Conservation (phyloP, 2,888 invertebrate species). For the Nomada fucata region DNA sequence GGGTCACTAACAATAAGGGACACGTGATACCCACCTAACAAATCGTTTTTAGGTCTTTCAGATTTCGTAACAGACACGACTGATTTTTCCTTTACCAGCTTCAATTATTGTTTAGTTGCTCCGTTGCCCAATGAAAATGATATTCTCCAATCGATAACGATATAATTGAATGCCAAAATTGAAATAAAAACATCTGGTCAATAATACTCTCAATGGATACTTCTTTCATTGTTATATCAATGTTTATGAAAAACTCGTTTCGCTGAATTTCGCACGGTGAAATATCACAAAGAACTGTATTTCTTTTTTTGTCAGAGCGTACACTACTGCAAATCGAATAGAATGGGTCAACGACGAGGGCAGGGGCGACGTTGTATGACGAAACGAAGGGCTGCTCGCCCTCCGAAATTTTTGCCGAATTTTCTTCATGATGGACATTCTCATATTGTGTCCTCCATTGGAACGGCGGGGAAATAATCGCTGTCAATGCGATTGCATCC, state of each 20-base stretch:
- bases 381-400: constrained; percentile 31
- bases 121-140: not conserved
- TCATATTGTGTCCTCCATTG: constrained; percentile 57
- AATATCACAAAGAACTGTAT: constrained; percentile 22
- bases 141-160: not conserved
- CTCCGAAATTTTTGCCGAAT: constrained; percentile 44
- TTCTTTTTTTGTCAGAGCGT: constrained; percentile 38
- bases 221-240: too few relatives aligned
- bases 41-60: constrained; percentile 18
- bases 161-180: too few relatives aligned
- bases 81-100: too few relatives aligned
- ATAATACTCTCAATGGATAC: too few relatives aligned
- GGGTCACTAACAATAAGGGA: constrained; percentile 17
- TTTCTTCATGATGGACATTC: constrained; percentile 67
- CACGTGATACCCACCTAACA: constrained; percentile 49
- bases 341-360: constrained; percentile 46
- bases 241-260: too few relatives aligned
- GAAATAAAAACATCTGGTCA: too few relatives aligned
- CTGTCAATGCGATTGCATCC: constrained; percentile 49
- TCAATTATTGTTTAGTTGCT: too few relatives aligned
- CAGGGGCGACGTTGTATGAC: not conserved
- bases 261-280: constrained; percentile 35
- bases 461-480: constrained; percentile 69
- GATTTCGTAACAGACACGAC: constrained; percentile 5
- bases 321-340: constrained; percentile 28